Evolutionary conservation across 2,888 invertebrate genomes (phyloP), one percentile per base, ranked within the genome.

Genomic region (Prenolepis imparis): DNA sequence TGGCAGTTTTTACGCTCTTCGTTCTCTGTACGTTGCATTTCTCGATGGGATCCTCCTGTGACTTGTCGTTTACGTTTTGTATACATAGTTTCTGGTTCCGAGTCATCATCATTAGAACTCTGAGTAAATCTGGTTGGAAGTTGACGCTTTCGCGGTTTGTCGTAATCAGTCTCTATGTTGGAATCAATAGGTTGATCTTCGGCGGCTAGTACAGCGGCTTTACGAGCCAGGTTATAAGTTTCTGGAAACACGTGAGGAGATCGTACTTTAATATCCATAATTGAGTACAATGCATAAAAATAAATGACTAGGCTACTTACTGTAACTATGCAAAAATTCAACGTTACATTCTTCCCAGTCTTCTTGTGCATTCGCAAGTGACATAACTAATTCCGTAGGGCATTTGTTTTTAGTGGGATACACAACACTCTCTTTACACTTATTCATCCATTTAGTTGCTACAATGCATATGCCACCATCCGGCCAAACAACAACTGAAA

Each of bases 111-210:
- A 21, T 68, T 52, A 21, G 32, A 68, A 68, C 12, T 68, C 6
- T 52, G 52, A 67, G 0, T n/a, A n/a, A n/a, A n/a, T n/a, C n/a
- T n/a, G n/a, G n/a, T 15, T 36, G 70, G 70, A 70, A 55, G 70
- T 36, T 70, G 36, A 52, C 52, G 70, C 15, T 70, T 70, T 5
- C 52, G 70, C 32, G 70, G 52, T 8, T 70, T 36, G 0, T 55
- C 55, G 5, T 55, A 70, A 70, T 70, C 70, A 36, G 70, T 70
- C 3, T 55, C 70, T 70, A 70, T 70, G 15, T 55, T 70, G 3
- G 52, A 55, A 8, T 70, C 70, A 21, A 70, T 55, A n/a, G 52
- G 21, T 70, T 52, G 2, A 70, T 70, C 52, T 36, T 68, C 68
- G n/a, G 52, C 18, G 1, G 68, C 68, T 15, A 68, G 5, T 36